Evolutionary conservation across 2,113 vertebrate species (phyloP), one percentile per base, ranked within the genome.

Genomic region (Lepus americanus): DNA sequence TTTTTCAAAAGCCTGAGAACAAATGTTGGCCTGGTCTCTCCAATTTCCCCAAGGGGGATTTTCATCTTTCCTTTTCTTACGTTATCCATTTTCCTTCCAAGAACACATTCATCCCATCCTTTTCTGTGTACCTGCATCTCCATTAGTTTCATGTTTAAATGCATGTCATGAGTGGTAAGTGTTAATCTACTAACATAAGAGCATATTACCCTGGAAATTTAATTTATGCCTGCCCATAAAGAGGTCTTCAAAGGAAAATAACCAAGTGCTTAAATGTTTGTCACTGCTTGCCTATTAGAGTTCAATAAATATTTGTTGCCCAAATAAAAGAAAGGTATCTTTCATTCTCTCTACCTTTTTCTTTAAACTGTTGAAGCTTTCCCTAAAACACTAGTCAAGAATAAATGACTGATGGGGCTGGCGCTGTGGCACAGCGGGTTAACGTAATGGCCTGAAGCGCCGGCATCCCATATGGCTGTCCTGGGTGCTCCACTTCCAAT

Each of bases 161-260:
- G 0, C 39, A 25, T 51, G 77, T 76, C 29, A 19, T 12, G 23
- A 27, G n/a, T 23, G 27, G 55, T 81, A 20, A 14, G 55, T 85
- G 31, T 70, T 70, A 59, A 69, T 31, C 10, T 63, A 8, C 1
- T 49, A 23, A 59, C 17, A 9, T 14, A 36, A 86, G 44, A 44
- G 7, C 27, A 17, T 9, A 39, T 66, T 73, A 39, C 7, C 67
- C 69, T 64, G 49, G 36, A 31, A 92, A 87, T 78, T 72, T 49
- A 67, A 77, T 16, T 59, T 59, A 64, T 74, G 27, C n/a, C 29
- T 85, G 1, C 44, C 83, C 25, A 66, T 69, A 92, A 70, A 59
- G 29, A 87, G 29, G 31, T 36, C 61, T 94, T 94, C 53, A 92
- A 72, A 87, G 33, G 53, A 44, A 86, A 85, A 86, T 44, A 73